Evolutionary conservation across 2,113 vertebrate species (phyloP), one percentile per base, ranked within the genome.

Genomic region (Pedetes capensis): DNA sequence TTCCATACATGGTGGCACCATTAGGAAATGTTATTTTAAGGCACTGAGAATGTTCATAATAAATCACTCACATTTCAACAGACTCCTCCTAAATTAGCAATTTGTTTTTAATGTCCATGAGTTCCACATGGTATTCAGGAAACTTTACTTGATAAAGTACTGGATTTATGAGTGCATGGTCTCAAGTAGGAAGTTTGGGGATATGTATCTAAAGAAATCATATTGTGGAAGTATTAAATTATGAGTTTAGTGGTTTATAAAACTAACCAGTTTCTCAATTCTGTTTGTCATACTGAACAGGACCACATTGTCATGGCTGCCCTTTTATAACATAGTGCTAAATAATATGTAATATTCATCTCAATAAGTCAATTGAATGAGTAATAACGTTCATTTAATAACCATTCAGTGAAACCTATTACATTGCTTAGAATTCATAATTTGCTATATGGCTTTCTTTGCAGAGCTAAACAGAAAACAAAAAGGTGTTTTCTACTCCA

Each of bases 111-210:
- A 95, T 81, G 68, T 23, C 51, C 51, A 82, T 95, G 91, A 97
- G 89, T 97, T 91, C 27, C 87, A 6, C n/a, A 49, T 94, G 82
- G 95, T 76, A 85, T 92, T 94, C 97, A 97, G 96, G 91, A 95
- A 98, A 92, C 79, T 55, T 89, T 23, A 66, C 42, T 74, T 94
- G 87, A 29, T 97, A 94, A 88, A 96, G 87, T 92, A 81, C 92
- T 79, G 90, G 91, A 93, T 20, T 71, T 94, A 85, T 16, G 27
- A 96, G 9, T 96, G 53, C 20, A 66, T 51, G 53, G 47, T 64
- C 95, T 94, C 82, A 14, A 95, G 94, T 42, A 88, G 32, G 0
- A 53, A 61, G 29, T 69, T 0, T 18, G 72, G 69, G 85, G 10
- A 64, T 64, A 78, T 51, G 20, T 66, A 94, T 87, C 59, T 91